Evolutionary conservation across 1,140 invertebrate species (phyloP).

Genomic region (Saccostrea echinata): DNA sequence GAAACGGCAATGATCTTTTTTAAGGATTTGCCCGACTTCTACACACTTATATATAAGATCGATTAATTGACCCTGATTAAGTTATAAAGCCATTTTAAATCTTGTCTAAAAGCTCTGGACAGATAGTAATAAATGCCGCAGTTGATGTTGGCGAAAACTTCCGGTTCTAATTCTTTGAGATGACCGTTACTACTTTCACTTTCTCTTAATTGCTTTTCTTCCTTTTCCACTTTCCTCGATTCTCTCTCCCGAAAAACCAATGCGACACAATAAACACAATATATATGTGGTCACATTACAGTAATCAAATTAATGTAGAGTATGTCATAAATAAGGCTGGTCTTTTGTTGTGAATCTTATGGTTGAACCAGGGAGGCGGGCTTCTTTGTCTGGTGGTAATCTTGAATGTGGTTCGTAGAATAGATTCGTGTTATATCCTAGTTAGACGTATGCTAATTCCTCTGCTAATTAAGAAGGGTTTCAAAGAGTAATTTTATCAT

Average conservation of each 20-base stretch:
- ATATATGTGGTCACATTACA: neutral
- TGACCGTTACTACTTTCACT: neutral
- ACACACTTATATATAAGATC: neutral
- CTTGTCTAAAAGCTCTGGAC: slow-evolving; percentile 1
- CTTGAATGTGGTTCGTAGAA: neutral
- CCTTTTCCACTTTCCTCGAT: neutral
- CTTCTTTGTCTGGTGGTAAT: neutral
- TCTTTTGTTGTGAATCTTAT: neutral
- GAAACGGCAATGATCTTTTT: neutral
- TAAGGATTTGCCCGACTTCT: neutral
- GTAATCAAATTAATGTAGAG: neutral
- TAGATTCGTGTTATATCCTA: neutral
- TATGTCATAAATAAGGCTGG: neutral
- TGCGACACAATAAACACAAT: neutral
- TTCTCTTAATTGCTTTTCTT: slow-evolving; percentile 5
- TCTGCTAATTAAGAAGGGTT: neutral
- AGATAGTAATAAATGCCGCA: neutral
- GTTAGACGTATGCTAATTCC: neutral
- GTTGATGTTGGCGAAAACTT: slow-evolving; percentile 11
- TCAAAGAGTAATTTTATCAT: neutral
- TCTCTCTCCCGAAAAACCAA: neutral
- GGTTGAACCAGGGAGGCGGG: neutral
- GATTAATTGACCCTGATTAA: slow-evolving; percentile 11
- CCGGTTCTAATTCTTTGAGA: slow-evolving; percentile 1
- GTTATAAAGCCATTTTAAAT: slow-evolving; percentile 13